Evolutionary conservation across 2,113 vertebrate species (phyloP).

Genomic region (Sorex araneus): DNA sequence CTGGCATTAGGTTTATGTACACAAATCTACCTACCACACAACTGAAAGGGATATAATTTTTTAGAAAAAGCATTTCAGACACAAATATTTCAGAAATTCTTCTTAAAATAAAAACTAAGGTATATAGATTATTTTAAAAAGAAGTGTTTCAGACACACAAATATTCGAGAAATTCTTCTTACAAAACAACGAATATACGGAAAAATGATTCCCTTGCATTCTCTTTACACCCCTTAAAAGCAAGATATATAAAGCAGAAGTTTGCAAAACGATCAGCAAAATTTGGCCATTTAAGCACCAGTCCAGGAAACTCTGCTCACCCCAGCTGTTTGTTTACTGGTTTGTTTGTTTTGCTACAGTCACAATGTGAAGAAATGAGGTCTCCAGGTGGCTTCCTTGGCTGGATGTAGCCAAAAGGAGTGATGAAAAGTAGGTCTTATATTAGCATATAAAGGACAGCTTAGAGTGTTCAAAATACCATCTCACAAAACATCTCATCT

Average conservation of each 20-base stretch:
- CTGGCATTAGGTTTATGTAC: background rate
- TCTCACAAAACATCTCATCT: background rate
- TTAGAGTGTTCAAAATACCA: background rate
- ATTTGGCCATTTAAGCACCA: background rate
- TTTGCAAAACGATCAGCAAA: background rate
- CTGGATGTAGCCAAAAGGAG: background rate
- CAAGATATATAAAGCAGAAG: background rate
- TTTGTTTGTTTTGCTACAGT: no score
- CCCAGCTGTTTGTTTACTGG: no score
- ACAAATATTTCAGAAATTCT: background rate
- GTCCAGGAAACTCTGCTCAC: rapidly evolving
- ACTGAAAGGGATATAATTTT: background rate
- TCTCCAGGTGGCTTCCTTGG: background rate
- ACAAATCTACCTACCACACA: background rate
- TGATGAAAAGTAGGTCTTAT: background rate
- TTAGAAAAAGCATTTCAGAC: background rate
- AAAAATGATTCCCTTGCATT: constrained; percentile 21
- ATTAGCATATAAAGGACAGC: no score
- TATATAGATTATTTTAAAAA: background rate
- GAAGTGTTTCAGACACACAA: constrained; percentile 4
- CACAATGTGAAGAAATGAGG: background rate
- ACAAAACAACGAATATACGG: background rate
- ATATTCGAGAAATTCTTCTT: background rate
- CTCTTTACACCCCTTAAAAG: background rate
- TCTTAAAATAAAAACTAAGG: background rate